Evolutionary conservation across 2,888 invertebrate genomes (phyloP).

Genomic region (Galerucella nymphaeae): DNA sequence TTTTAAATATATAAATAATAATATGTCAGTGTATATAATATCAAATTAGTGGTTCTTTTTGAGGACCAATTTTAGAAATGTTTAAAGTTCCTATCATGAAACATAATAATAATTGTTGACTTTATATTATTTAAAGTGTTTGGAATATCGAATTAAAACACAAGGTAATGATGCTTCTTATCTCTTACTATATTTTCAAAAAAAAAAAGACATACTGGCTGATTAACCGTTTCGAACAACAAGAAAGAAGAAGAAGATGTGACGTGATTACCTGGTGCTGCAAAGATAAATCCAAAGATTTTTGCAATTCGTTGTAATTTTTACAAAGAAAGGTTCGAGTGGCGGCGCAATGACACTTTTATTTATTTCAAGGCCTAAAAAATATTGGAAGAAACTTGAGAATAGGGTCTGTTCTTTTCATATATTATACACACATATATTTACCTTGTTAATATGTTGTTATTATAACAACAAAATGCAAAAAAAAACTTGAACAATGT

Average conservation of each 20-base stretch:
- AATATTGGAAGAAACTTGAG: conserved; percentile 49
- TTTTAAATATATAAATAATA: conserved; percentile 19
- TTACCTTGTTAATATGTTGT: conserved; percentile 43
- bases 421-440: conserved; percentile 54
- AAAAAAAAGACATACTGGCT: not conserved
- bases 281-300: conserved; percentile 4
- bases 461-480: conserved; percentile 7
- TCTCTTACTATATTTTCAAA: too few relatives aligned
- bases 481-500: conserved; percentile 27
- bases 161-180: conserved; percentile 14
- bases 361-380: conserved; percentile 50
- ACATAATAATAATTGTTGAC: conserved; percentile 54
- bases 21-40: conserved; percentile 45
- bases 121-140: conserved; percentile 49
- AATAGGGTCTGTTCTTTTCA: conserved; percentile 58
- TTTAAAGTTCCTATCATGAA: conserved; percentile 62
- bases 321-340: conserved; percentile 41
- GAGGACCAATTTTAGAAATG: conserved; percentile 63
- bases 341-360: conserved; percentile 44
- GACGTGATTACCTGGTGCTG: not conserved
- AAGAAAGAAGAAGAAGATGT: conserved; percentile 11
- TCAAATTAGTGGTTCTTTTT: conserved; percentile 54
- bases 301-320: conserved; percentile 31
- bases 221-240: not conserved
- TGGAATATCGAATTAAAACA: conserved; percentile 33